A percentile compares a stretch with the other conserved stretches of the same genome.
phyloP scores from a whole-genome alignment of 2,888 invertebrate species.

The Papilio gigon region DNA sequence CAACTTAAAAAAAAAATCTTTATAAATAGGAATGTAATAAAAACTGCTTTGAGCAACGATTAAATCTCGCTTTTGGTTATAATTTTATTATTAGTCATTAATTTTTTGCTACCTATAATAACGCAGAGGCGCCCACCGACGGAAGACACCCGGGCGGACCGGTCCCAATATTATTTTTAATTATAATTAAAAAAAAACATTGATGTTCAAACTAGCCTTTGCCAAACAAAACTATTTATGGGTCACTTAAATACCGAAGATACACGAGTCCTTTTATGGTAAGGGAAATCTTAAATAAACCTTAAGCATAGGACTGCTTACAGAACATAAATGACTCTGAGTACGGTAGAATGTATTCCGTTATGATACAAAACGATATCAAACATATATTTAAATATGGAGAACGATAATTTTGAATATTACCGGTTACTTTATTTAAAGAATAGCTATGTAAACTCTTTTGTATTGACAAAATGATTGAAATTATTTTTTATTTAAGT shows the following conservation, averaged over 20 bases:
- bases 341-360: too few relatives aligned
- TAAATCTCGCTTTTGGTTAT: slow-evolving; percentile 38
- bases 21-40: not conserved
- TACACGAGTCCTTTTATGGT: not conserved
- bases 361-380: too few relatives aligned
- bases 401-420: too few relatives aligned
- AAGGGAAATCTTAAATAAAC: too few relatives aligned
- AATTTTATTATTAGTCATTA: slow-evolving; percentile 39
- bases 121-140: slow-evolving; percentile 32
- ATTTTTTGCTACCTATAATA: slow-evolving; percentile 40
- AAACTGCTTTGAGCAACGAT: slow-evolving; percentile 25
- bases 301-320: too few relatives aligned
- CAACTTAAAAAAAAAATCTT: slow-evolving; percentile 14
- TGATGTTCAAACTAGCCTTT: not conserved
- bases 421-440: too few relatives aligned
- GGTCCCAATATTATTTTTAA: slow-evolving; percentile 27
- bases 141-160: slow-evolving; percentile 30
- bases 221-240: not conserved
- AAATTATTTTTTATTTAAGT: too few relatives aligned
- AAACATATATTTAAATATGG: too few relatives aligned
- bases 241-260: not conserved
- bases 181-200: slow-evolving; percentile 30
- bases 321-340: too few relatives aligned
- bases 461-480: too few relatives aligned
- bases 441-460: too few relatives aligned